Conservation (phyloP, 64 coral and sea anemone genomes). For the Catalaphyllia jardinei region DNA sequence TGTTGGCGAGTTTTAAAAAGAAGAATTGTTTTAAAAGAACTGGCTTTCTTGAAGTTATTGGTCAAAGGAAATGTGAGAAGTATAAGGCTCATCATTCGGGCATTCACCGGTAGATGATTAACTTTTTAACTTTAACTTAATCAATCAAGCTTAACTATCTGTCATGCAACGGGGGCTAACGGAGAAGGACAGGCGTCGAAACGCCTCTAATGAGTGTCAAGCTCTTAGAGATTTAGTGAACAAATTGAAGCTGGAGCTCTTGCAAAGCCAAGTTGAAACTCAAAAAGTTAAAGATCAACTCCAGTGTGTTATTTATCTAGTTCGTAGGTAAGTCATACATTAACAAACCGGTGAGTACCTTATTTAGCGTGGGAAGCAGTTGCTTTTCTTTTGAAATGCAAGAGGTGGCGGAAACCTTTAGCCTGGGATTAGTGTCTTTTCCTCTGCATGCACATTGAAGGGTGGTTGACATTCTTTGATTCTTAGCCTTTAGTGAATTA, state of each 20-base stretch:
- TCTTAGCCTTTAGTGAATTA: too few relatives aligned
- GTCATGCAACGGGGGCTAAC: conserved; percentile 13
- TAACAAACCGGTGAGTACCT: neutral
- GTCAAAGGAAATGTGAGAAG: neutral
- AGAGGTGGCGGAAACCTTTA: too few relatives aligned
- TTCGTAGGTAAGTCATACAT: conserved; percentile 37
- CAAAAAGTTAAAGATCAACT: conserved; percentile 73
- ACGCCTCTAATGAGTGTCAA: conserved; percentile 7
- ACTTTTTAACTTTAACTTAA: too few relatives aligned
- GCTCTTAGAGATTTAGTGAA: conserved; percentile 57
- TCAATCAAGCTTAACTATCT: neutral
- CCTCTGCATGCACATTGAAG: too few relatives aligned
- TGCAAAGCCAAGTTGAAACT: conserved; percentile 48
- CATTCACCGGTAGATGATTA: too few relatives aligned
- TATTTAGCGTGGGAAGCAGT: too few relatives aligned
- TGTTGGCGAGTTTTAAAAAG: neutral
- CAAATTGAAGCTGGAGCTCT: conserved; percentile 47
- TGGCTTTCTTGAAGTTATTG: neutral
- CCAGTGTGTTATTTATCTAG: conserved; percentile 68
- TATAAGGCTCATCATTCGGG: neutral
- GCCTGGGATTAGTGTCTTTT: too few relatives aligned
- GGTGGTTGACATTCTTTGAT: too few relatives aligned
- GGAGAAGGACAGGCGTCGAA: conserved; percentile 38
- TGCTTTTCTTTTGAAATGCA: too few relatives aligned
- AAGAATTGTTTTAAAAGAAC: neutral